Evolutionary conservation across 2,113 vertebrate genomes (phyloP).

Genomic region (Poeciliopsis occidentalis): DNA sequence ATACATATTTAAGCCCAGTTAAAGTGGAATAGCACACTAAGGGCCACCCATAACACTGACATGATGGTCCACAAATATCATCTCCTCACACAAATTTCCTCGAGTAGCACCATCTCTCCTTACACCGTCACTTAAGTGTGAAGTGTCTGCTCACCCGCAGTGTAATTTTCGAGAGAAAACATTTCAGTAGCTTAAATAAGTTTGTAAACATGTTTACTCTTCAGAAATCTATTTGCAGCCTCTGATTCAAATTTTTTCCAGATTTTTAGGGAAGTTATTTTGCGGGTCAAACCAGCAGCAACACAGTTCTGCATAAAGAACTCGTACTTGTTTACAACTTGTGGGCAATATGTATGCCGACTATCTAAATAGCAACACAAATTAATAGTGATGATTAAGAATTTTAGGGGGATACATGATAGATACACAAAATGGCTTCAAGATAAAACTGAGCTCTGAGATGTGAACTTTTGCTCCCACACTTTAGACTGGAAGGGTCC

Average conservation of each 20-base stretch:
- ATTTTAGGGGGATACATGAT: conserved; percentile 17
- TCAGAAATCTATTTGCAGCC: conserved; percentile 21
- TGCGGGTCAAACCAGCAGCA: conserved; percentile 41
- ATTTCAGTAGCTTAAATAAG: conserved; percentile 18
- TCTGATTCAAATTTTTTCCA: conserved; percentile 25
- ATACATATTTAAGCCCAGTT: conserved; percentile 39
- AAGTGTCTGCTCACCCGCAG: not conserved
- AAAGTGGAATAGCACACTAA: conserved; percentile 28
- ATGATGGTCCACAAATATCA: conserved; percentile 46
- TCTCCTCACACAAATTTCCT: conserved; percentile 8
- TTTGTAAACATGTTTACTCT: conserved; percentile 63
- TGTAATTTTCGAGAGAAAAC: conserved; percentile 6
- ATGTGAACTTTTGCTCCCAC: not conserved
- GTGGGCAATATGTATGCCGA: conserved; percentile 10
- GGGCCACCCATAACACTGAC: conserved; percentile 50
- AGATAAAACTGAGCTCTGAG: not conserved
- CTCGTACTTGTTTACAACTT: conserved; percentile 49
- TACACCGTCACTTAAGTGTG: not conserved
- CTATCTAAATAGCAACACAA: conserved; percentile 23
- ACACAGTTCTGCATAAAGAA: conserved; percentile 48
- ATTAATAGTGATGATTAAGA: conserved; percentile 22
- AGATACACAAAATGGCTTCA: not conserved
- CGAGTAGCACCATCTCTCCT: conserved; percentile 6
- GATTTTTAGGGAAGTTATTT: conserved; percentile 30
- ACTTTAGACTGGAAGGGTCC: not conserved